Conservation (phyloP, 2,888 invertebrate species). For the Eubasilissa splendida region DNA sequence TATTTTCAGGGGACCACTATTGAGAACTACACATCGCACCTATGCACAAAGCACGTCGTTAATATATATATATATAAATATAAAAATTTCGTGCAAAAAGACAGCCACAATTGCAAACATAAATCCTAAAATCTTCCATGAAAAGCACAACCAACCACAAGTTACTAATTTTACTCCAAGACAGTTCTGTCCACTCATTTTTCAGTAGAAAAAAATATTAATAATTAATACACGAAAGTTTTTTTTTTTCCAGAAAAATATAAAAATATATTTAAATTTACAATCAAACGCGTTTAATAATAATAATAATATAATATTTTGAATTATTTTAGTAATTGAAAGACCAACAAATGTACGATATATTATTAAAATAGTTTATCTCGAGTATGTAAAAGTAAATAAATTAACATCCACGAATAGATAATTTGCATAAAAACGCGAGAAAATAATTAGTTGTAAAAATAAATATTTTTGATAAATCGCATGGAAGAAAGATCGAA, state of each 20-base stretch:
- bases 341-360: too few species aligned
- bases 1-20: constrained; percentile 53
- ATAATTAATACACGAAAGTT: not conserved
- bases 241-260: not conserved
- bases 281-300: too few species aligned
- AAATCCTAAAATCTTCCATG: not conserved
- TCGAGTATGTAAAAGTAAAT: too few species aligned
- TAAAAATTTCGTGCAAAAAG: too few species aligned
- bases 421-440: not conserved
- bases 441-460: not conserved
- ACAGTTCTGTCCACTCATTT: not conserved
- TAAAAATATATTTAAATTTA: not conserved
- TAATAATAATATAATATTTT: too few species aligned
- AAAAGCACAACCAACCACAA: constrained; percentile 5
- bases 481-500: constrained; percentile 39
- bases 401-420: too few species aligned
- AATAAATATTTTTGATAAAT: constrained; percentile 2
- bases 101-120: too few species aligned
- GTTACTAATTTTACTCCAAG: not conserved
- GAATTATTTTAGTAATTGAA: too few species aligned
- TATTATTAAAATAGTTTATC: too few species aligned
- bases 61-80: not conserved
- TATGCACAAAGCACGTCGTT: constrained; percentile 1
- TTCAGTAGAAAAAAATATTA: too few species aligned
- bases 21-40: constrained; percentile 41